Evolutionary conservation across 2,113 vertebrate species (phyloP), one percentile per base, ranked within the genome.

Genomic region (Telmatochromis sp.): DNA sequence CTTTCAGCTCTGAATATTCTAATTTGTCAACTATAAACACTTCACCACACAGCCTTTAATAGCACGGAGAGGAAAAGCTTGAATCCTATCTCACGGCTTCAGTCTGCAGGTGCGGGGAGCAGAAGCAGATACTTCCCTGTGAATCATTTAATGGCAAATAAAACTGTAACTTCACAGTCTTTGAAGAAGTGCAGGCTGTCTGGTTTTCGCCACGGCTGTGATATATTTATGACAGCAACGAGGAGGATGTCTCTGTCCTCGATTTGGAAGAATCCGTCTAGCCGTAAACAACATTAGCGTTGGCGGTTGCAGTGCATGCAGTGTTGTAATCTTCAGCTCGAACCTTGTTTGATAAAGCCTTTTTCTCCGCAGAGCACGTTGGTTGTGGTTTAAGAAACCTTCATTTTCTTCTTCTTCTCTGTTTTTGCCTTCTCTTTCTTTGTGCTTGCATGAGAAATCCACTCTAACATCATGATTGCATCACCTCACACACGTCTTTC

Each of bases 381-480:
- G 55, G 35, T 50, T 17, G 33, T 7, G 15, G 4, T 90, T 80
- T 35, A 60, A 84, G 35, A 37, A 63, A 42, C 4, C 11, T 78
- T 75, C 42, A 19, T 26, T 73, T 45, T 73, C 40, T 23, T 73
- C 21, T 26, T 26, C 8, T 45, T 47, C 21, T 17, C 21, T 2
- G 26, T n/a, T 79, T 75, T 23, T 19, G 40, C 40, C 50, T 55
- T 26, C 11, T 50, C 80, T 23, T 55, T n/a, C 37, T 60, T 28
- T 60, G 33, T 60, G 10, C 51, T 57, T 57, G 54, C 75, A 81
- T n/a, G 81, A 86, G 82, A 83, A 85, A 87, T 80, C 58, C 35
- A 75, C 80, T 2, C 80, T 86, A 54, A 80, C 88, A 81, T 87
- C 88, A 85, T n/a, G 78, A 80, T 95, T 94, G 92, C 93, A 92